These are phyloP conservation scores for Ennomos erosarius DNA, from an alignment of 2,888 invertebrate genomes.

Conservation along the genomic window DNA sequence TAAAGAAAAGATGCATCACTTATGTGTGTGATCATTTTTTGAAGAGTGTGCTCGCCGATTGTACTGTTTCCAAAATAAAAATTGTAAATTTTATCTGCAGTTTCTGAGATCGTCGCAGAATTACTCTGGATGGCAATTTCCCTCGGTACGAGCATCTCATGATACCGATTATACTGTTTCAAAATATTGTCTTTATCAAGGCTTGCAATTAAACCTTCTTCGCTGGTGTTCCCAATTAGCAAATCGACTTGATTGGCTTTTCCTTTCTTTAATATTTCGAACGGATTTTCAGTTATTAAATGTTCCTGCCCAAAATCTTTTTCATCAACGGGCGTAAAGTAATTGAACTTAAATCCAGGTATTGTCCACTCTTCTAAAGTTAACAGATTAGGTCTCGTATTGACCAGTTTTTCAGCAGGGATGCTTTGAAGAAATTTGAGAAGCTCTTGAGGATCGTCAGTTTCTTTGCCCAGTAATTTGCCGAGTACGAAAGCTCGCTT, in stretches of 20 bases:
- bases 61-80: conserved; percentile 45
- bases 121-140: conserved; percentile 42
- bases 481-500: conserved; percentile 57
- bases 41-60: conserved; percentile 38
- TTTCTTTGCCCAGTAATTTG: conserved; percentile 54
- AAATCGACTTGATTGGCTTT: conserved; percentile 84
- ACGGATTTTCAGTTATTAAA: conserved; percentile 53
- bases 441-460: conserved; percentile 52
- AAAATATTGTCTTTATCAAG: conserved; percentile 50
- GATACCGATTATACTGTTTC: conserved; percentile 36
- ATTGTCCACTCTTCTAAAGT: conserved; percentile 48
- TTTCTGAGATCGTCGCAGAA: conserved; percentile 39
- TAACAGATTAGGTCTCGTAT: conserved; percentile 49
- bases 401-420: conserved; percentile 50
- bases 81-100: conserved; percentile 42
- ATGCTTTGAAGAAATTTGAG: conserved; percentile 57
- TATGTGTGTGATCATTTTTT: conserved; percentile 41
- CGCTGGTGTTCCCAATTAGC: conserved; percentile 88
- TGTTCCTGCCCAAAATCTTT: conserved; percentile 57
- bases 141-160: conserved; percentile 47
- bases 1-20: conserved; percentile 42
- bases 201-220: conserved; percentile 81
- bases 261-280: conserved; percentile 64
- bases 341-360: conserved; percentile 50
- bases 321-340: conserved; percentile 62